Conservation (phyloP, 2,888 invertebrate genomes). For the Drosophila merina region DNA sequence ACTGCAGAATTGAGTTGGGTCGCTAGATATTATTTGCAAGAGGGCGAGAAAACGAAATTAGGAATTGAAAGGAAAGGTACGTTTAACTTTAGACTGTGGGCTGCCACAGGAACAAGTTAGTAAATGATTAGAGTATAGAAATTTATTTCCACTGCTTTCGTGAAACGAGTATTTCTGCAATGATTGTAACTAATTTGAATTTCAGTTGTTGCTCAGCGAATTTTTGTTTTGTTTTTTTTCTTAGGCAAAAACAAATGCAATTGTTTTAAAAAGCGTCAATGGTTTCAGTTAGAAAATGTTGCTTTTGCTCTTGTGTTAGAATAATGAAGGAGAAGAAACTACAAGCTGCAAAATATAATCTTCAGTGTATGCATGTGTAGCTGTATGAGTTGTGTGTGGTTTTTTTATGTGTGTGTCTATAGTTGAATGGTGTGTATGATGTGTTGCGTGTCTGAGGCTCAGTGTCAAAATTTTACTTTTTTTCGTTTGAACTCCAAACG, state of each 20-base stretch:
- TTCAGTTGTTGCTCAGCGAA: conserved; percentile 50
- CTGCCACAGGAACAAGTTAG: conserved; percentile 57
- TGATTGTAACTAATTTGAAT: conserved; percentile 59
- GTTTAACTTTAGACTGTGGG: conserved; percentile 26
- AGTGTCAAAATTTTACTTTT: conserved; percentile 79
- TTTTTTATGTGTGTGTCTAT: conserved; percentile 26
- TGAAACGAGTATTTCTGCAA: conserved; percentile 69
- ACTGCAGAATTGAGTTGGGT: conserved; percentile 46
- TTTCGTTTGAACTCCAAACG: conserved; percentile 82
- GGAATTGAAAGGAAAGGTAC: conserved; percentile 13
- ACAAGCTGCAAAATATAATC: conserved; percentile 65
- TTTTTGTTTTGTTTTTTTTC: conserved; percentile 45
- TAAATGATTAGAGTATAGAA: too few species aligned
- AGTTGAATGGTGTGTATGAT: conserved; percentile 4
- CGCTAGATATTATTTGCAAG: conserved; percentile 13
- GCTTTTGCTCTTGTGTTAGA: conserved; percentile 50
- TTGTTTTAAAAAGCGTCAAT: conserved; percentile 74
- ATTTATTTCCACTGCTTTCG: conserved; percentile 51
- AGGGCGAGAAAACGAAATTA: conserved; percentile 12
- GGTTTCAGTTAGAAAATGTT: conserved; percentile 40
- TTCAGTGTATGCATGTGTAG: conserved; percentile 28
- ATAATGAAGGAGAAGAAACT: conserved; percentile 71
- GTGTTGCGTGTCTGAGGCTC: conserved; percentile 32
- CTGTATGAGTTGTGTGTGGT: conserved; percentile 36
- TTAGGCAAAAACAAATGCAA: conserved; percentile 73